These are phyloP conservation scores for Hesperia comma DNA, from an alignment of 2,888 invertebrate genomes.

Conservation along the genomic window DNA sequence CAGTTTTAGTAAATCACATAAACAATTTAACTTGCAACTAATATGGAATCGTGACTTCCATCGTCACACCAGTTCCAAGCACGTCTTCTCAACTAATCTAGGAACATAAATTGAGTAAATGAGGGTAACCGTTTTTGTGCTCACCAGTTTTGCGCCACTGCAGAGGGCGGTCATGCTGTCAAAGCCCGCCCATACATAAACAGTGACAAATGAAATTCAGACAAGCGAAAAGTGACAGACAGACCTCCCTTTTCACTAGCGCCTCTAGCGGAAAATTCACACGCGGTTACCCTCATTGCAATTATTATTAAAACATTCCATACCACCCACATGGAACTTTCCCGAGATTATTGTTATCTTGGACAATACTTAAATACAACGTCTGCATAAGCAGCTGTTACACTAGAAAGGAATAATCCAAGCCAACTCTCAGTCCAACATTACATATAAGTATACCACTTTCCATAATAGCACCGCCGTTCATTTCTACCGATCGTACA, in stretches of 20 bases:
- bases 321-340: constrained; percentile 10
- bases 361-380: background rate
- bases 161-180: too few relatives aligned
- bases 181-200: too few relatives aligned
- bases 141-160: too few relatives aligned
- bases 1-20: too few relatives aligned
- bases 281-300: too few relatives aligned
- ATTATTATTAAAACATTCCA: constrained; percentile 3
- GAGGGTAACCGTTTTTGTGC: too few relatives aligned
- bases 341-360: background rate
- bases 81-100: constrained; percentile 9
- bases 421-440: constrained; percentile 8
- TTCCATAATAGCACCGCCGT: constrained; percentile 80
- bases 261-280: too few relatives aligned
- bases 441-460: constrained; percentile 65
- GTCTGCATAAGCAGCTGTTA: background rate
- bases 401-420: constrained; percentile 13
- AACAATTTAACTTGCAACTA: background rate
- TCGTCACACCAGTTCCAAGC: background rate
- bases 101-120: constrained; percentile 35
- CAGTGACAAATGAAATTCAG: too few relatives aligned
- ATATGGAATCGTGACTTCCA: background rate
- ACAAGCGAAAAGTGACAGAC: too few relatives aligned
- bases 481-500: constrained; percentile 53
- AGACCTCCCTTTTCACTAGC: too few relatives aligned